Conservation (phyloP, 2,888 invertebrate genomes). For the Papilio protenor region DNA sequence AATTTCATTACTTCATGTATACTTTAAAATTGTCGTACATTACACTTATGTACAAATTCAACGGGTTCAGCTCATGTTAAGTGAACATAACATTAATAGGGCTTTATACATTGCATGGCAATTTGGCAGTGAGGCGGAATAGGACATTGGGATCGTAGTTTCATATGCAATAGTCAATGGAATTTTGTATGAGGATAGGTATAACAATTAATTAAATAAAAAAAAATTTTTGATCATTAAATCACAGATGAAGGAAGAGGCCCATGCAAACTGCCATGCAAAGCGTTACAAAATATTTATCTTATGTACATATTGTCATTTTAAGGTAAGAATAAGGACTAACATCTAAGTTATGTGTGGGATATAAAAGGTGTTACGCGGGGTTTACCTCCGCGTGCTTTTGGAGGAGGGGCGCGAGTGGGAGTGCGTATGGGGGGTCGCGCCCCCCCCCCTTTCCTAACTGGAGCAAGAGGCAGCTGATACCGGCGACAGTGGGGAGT, state of each 20-base stretch:
- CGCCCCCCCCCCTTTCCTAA: slow-evolving; percentile 88
- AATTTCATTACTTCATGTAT: slow-evolving; percentile 63
- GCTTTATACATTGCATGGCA: slow-evolving; percentile 66
- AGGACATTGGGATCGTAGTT: slow-evolving; percentile 50
- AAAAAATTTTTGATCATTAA: slow-evolving; percentile 17
- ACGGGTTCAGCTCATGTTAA: slow-evolving; percentile 65
- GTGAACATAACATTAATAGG: slow-evolving; percentile 74
- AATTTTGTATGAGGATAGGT: slow-evolving; percentile 36
- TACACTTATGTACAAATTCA: slow-evolving; percentile 73
- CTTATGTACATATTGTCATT: slow-evolving; percentile 85
- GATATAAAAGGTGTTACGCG: slow-evolving; percentile 67
- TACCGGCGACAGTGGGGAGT: slow-evolving; percentile 93
- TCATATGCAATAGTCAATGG: slow-evolving; percentile 44
- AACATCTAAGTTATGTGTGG: slow-evolving; percentile 69
- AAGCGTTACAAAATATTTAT: slow-evolving; percentile 80
- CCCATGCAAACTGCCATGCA: slow-evolving; percentile 65
- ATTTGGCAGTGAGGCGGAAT: slow-evolving; percentile 51
- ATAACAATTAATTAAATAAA: slow-evolving; percentile 40
- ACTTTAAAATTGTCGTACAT: slow-evolving; percentile 77
- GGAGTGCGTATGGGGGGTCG: slow-evolving; percentile 82
- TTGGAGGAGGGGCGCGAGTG: slow-evolving; percentile 84
- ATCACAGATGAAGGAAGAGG: slow-evolving; percentile 30
- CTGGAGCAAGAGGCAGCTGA: slow-evolving; percentile 97
- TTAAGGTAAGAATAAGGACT: slow-evolving; percentile 80
- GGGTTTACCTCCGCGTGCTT: slow-evolving; percentile 82